phyloP scores from a whole-genome alignment of 2,113 vertebrate species.

The Corythoichthys haematopterus region DNA sequence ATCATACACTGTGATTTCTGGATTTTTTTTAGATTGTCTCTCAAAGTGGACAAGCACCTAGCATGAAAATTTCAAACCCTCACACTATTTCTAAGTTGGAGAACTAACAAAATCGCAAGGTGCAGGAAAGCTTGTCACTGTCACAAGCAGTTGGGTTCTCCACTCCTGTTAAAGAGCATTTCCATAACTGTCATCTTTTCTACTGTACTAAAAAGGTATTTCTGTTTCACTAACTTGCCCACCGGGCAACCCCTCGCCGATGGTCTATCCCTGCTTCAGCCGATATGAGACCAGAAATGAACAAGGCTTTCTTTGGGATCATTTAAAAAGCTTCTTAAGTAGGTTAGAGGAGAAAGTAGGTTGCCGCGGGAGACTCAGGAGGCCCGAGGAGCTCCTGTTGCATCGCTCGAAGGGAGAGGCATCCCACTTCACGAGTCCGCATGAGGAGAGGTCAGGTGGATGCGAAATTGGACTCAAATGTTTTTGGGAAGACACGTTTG shows the following conservation, averaged over 20 bases:
- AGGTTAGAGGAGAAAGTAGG: constrained; percentile 76
- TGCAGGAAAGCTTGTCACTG: background rate
- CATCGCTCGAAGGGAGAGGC: constrained; percentile 56
- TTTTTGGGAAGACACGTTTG: constrained; percentile 12
- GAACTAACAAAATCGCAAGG: too few relatives aligned
- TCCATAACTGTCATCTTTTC: background rate
- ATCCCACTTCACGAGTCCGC: constrained; percentile 60
- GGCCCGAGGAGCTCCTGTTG: constrained; percentile 59
- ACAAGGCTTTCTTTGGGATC: constrained; percentile 69
- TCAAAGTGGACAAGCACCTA: too few relatives aligned
- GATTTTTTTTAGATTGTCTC: too few relatives aligned
- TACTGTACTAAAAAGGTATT: background rate
- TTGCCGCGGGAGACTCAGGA: constrained; percentile 61
- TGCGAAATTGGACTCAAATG: constrained; percentile 27
- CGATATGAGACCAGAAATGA: constrained; percentile 52
- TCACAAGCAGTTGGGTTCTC: background rate
- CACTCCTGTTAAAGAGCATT: background rate
- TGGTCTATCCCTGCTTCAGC: constrained; percentile 37
- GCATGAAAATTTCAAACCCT: too few relatives aligned
- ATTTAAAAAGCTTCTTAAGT: constrained; percentile 73
- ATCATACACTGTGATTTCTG: too few relatives aligned
- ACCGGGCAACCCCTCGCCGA: constrained; percentile 2
- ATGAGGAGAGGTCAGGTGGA: constrained; percentile 21
- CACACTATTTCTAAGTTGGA: too few relatives aligned
- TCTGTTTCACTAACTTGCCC: background rate